Conservation (phyloP, 2,888 invertebrate species). For the Stenodera caucasica region DNA sequence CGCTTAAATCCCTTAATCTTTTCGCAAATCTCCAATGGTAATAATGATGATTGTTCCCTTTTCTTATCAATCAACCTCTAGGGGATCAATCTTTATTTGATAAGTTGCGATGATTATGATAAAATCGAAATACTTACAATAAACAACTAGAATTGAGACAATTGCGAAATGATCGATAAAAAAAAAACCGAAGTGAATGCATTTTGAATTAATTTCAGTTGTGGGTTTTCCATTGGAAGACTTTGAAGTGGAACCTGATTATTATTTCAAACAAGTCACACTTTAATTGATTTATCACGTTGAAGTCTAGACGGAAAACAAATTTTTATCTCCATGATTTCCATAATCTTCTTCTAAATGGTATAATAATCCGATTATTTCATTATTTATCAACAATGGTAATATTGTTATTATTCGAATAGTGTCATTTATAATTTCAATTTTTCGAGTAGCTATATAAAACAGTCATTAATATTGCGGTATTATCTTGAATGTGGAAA, state of each 20-base stretch:
- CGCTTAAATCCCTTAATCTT: slow-evolving; percentile 36
- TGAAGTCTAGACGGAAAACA: slow-evolving; percentile 7
- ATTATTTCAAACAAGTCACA: slow-evolving; percentile 7
- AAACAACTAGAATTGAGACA: no score
- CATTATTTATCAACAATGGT: no score
- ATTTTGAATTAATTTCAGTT: slow-evolving; percentile 16
- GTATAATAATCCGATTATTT: no score
- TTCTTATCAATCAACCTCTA: slow-evolving; percentile 30
- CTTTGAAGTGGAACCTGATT: slow-evolving; percentile 22
- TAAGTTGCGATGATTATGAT: background rate
- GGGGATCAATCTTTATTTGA: slow-evolving; percentile 7
- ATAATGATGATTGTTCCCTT: slow-evolving; percentile 36
- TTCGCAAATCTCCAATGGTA: slow-evolving; percentile 34
- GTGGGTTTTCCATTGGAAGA: slow-evolving; percentile 24
- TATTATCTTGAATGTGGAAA: slow-evolving; percentile 46
- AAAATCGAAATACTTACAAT: no score
- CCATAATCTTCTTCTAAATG: no score
- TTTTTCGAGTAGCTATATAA: slow-evolving; percentile 22
- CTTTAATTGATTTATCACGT: slow-evolving; percentile 8
- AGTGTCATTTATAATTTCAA: background rate
- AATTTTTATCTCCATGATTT: no score
- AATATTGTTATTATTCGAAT: background rate
- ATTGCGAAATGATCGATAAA: background rate
- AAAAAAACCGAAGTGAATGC: slow-evolving; percentile 9
- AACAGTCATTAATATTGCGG: slow-evolving; percentile 49